Conservation (phyloP, 2,797 vertebrate genomes). For the Anisognathus igniventris region DNA sequence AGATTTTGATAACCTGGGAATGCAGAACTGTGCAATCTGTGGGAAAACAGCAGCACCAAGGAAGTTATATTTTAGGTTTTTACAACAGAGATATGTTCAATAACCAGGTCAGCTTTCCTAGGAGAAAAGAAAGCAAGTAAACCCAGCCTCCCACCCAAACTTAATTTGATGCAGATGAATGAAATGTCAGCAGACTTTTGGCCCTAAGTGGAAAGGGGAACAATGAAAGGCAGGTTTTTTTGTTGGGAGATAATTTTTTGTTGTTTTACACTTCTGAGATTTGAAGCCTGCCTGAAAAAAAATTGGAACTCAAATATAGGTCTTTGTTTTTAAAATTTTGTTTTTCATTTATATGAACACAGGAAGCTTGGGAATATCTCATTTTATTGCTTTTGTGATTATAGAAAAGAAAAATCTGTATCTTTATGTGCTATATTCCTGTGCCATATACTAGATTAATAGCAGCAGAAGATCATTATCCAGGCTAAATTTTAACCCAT, state of each 20-base stretch:
- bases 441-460: background rate
- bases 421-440: background rate
- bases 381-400: slow-evolving; percentile 3
- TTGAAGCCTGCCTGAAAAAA: slow-evolving; percentile 4
- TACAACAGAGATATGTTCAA: slow-evolving; percentile 1
- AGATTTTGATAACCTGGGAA: background rate
- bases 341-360: background rate
- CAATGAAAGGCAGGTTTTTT: background rate
- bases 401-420: background rate
- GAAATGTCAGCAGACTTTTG: slow-evolving; percentile 71
- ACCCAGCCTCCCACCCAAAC: background rate
- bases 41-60: slow-evolving; percentile 44
- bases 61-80: slow-evolving; percentile 12
- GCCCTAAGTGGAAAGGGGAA: slow-evolving; percentile 36
- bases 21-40: background rate
- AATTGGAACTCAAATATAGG: background rate
- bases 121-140: slow-evolving; percentile 6
- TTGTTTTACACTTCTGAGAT: background rate
- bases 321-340: background rate
- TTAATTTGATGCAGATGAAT: slow-evolving; percentile 61
- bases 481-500: background rate
- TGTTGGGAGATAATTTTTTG: background rate
- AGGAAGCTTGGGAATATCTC: background rate
- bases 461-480: slow-evolving; percentile 7
- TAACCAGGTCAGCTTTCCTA: slow-evolving; percentile 57